Conservation (phyloP, 2,113 vertebrate species). For the Barbus barbus region DNA sequence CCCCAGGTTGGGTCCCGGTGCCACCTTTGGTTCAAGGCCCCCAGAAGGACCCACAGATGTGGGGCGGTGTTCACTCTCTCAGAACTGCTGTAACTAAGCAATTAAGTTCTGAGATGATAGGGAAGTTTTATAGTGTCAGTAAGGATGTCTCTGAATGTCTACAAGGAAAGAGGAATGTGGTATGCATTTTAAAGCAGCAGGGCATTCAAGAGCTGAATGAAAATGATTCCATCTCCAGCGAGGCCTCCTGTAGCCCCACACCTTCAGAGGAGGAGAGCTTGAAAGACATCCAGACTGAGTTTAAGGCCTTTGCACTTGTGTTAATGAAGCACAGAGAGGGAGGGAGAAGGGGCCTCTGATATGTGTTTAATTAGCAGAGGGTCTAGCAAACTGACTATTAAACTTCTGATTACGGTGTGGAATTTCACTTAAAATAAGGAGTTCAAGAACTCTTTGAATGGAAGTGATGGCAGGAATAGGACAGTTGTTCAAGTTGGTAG, state of each 20-base stretch:
- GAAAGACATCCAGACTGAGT: constrained; percentile 46
- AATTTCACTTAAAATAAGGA: neutral
- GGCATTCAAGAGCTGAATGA: constrained; percentile 50
- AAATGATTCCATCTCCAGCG: constrained; percentile 46
- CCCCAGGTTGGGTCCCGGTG: constrained; percentile 39
- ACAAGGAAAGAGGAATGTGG: constrained; percentile 47
- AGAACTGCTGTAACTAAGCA: constrained; percentile 71
- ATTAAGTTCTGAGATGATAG: constrained; percentile 63
- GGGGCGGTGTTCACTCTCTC: constrained; percentile 61
- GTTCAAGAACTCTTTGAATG: constrained; percentile 26
- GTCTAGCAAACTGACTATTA: constrained; percentile 45
- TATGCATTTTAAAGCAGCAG: constrained; percentile 46
- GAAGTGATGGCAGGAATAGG: neutral
- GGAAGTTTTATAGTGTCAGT: constrained; percentile 47
- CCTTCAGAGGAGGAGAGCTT: constrained; percentile 40
- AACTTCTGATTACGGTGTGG: constrained; percentile 49
- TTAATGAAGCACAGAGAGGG: constrained; percentile 46
- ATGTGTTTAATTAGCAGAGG: constrained; percentile 53
- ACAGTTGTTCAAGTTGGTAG: neutral
- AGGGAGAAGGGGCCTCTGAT: constrained; percentile 34
- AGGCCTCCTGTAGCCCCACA: constrained; percentile 41
- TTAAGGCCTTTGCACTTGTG: constrained; percentile 35
- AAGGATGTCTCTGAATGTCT: constrained; percentile 45
- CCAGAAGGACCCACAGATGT: constrained; percentile 74
- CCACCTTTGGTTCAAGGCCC: constrained; percentile 42